Base-by-base conservation (phyloP, 2,113 vertebrate genomes). In the Oenanthe oenanthe region DNA sequence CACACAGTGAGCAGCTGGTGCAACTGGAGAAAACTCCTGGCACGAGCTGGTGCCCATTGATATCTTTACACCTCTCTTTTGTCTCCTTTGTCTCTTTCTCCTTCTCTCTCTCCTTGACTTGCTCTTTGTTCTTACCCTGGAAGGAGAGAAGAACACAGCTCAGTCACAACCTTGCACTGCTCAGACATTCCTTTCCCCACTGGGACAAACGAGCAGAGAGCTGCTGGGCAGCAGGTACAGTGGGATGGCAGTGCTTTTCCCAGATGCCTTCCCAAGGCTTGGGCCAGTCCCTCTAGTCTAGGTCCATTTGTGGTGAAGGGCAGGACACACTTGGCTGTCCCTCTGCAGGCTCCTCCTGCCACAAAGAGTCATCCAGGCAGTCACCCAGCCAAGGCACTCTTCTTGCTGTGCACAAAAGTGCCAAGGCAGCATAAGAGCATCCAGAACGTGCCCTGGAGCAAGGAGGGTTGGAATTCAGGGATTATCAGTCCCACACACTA, bases 81-180 rank as follows among this genome's bases (percentile, higher is more conserved):
- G 92, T 51, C 29, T 97, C 97, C 93, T 97, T 96, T 56, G 95
- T 76, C 42, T 97, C 96, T 47, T 89, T 98, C 34, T 89, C 96
- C 48, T 96, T 98, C 47, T 97, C 96, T 88, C 84, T 97, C 45
- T 93, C 98, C 96, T 98, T 98, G 42, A 84, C 78, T 95, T 98
- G 91, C 89, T 98, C 92, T 98, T 98, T 97, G 96, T 96, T 98
- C 99, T 99, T 99, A 99, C 98, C 98, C 99, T 99, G 96, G 82
- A 91, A 95, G 71, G 74, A 95, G 56, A 96, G 32, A 75, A 66
- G 48, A 92, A 17, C 80, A 85, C 12, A 51, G 60, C 48, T 68
- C 22, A 1, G 1, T 92, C 61, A 84, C 34, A 12, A 24, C 57
- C 62, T 67, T 0, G 0, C 40, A 4, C 28, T 77, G 72, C 63